phyloP scores from a whole-genome alignment of 2,113 vertebrate genomes.

The Brienomyrus longianalis region DNA sequence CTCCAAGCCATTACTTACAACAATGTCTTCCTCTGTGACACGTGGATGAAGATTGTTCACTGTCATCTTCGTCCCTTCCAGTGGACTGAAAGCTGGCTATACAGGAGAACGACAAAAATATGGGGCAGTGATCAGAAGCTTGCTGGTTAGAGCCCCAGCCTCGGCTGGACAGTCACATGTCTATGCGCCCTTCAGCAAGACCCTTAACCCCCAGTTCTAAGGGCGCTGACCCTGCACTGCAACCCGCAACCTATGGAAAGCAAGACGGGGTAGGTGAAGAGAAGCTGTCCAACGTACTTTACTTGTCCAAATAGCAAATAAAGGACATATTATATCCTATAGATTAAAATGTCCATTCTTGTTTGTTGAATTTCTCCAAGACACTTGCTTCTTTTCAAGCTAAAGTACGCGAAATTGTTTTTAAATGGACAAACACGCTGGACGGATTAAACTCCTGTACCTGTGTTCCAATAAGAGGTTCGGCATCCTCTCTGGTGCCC shows the following conservation, averaged over 20 bases:
- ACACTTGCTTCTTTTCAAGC: background rate
- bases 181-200: background rate
- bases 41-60: slow-evolving; percentile 93
- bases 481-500: slow-evolving; percentile 32
- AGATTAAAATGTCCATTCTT: background rate
- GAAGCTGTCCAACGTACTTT: background rate
- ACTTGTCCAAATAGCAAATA: background rate
- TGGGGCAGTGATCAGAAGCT: background rate
- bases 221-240: background rate
- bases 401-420: background rate
- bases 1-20: slow-evolving; percentile 65
- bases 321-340: background rate
- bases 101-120: slow-evolving; percentile 1
- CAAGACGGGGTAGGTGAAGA: background rate
- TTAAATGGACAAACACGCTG: background rate
- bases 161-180: background rate
- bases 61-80: slow-evolving; percentile 97
- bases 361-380: background rate
- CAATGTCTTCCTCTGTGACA: slow-evolving; percentile 95
- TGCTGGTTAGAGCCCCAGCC: background rate
- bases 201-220: background rate
- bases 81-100: slow-evolving; percentile 78
- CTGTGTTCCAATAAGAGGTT: background rate
- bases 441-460: background rate
- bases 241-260: background rate